Evolutionary conservation across 2,888 invertebrate genomes (phyloP).

Genomic region (Trissolcus japonicus): DNA sequence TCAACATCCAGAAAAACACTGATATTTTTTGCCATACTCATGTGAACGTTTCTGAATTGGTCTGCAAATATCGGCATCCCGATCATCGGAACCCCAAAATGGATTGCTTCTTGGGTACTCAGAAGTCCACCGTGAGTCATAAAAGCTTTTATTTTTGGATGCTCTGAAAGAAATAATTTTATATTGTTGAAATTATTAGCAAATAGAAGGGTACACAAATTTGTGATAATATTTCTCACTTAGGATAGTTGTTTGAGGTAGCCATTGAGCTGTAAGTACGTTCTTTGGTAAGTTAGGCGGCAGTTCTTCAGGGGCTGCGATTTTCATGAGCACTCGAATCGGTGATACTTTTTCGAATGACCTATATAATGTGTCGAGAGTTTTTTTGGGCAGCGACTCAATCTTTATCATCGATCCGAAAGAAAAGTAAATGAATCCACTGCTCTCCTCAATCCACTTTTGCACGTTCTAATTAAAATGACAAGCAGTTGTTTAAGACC

Average conservation of each 20-base stretch:
- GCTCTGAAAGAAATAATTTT: slow-evolving; percentile 22
- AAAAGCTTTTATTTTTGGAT: slow-evolving; percentile 67
- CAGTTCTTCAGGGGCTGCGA: slow-evolving; percentile 50
- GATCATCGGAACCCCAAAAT: slow-evolving; percentile 62
- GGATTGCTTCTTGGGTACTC: slow-evolving; percentile 63
- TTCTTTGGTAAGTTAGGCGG: slow-evolving; percentile 66
- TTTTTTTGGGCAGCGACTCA: slow-evolving; percentile 59
- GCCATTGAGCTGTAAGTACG: slow-evolving; percentile 66
- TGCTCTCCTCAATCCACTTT: slow-evolving; percentile 64
- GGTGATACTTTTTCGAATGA: slow-evolving; percentile 38
- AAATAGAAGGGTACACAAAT: not conserved
- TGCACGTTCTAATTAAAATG: slow-evolving; percentile 32
- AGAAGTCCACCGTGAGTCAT: slow-evolving; percentile 65
- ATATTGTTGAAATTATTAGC: no score
- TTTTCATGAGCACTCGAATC: slow-evolving; percentile 46
- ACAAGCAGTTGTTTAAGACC: no score
- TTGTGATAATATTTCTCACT: slow-evolving; percentile 56
- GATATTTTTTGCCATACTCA: slow-evolving; percentile 43
- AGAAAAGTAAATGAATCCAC: slow-evolving; percentile 66
- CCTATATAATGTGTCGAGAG: slow-evolving; percentile 45
- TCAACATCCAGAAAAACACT: slow-evolving; percentile 54
- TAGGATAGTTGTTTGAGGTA: slow-evolving; percentile 64
- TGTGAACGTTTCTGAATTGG: slow-evolving; percentile 62
- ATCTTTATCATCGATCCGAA: slow-evolving; percentile 66
- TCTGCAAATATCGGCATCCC: slow-evolving; percentile 64